phyloP scores from a whole-genome alignment of 2,113 vertebrate species.

The Mus spicilegus region DNA sequence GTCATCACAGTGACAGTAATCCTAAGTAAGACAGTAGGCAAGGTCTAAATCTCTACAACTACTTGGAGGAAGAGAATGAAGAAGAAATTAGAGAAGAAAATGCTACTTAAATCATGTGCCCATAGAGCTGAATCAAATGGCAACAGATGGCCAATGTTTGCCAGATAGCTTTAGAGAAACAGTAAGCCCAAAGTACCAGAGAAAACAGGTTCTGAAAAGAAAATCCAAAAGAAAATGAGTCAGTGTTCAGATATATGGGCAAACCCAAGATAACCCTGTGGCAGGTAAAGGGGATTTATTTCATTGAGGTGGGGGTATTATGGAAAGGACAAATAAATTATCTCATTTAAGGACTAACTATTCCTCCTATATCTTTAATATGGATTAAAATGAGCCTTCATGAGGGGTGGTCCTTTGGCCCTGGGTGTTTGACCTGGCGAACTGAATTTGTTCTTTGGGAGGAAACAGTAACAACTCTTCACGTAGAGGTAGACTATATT shows the following conservation, averaged over 20 bases:
- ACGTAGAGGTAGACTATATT: neutral
- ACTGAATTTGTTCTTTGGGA: neutral
- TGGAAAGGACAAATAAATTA: neutral
- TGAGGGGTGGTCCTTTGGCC: neutral
- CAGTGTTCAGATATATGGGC: neutral
- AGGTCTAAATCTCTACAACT: neutral
- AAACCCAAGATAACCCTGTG: neutral
- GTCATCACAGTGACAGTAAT: neutral
- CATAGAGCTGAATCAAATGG: neutral
- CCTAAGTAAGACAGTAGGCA: neutral
- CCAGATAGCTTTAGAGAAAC: neutral
- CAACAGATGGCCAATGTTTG: neutral
- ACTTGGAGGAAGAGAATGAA: neutral
- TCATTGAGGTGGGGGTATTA: neutral
- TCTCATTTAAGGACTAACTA: neutral
- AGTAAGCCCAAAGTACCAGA: neutral
- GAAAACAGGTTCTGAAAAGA: no score
- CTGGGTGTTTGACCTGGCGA: neutral
- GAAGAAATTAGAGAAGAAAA: neutral
- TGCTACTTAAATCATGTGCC: neutral
- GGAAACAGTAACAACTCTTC: neutral
- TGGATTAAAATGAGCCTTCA: neutral
- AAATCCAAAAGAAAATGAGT: neutral
- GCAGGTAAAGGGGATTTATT: neutral
- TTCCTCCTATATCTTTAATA: neutral